Conservation (phyloP, 2,113 vertebrate species). For the Isurus oxyrinchus region DNA sequence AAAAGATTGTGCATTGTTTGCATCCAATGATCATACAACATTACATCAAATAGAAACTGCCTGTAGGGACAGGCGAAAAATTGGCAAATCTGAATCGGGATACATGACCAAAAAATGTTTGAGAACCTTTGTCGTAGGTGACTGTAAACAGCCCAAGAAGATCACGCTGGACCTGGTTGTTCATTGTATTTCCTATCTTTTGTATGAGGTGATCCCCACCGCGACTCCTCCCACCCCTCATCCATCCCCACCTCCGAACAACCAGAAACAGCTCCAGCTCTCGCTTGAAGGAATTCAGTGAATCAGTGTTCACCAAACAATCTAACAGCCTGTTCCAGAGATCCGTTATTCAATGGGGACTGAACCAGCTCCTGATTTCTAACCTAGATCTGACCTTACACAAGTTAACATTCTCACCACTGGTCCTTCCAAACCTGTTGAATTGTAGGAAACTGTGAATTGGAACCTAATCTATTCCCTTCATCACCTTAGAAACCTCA, state of each 20-base stretch:
- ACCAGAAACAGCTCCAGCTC: neutral
- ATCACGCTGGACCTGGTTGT: neutral
- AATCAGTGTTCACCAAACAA: neutral
- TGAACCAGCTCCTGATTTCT: neutral
- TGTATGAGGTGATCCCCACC: neutral
- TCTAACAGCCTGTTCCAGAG: neutral
- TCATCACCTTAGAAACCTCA: neutral
- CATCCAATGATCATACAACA: no score
- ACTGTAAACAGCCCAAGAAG: neutral
- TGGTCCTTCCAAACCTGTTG: neutral
- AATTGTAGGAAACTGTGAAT: neutral
- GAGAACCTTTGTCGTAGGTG: neutral
- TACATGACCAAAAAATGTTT: neutral
- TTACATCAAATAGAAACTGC: no score
- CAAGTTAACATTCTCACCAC: neutral
- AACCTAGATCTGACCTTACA: neutral
- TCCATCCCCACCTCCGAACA: neutral
- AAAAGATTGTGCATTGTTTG: no score
- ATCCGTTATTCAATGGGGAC: neutral
- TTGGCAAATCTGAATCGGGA: neutral
- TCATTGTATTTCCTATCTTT: neutral
- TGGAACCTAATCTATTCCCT: neutral
- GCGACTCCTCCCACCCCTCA: neutral
- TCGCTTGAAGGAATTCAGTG: neutral
- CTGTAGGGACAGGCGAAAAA: neutral